Conservation (phyloP, 2,797 vertebrate genomes). For the Ptychadena robeensis region DNA sequence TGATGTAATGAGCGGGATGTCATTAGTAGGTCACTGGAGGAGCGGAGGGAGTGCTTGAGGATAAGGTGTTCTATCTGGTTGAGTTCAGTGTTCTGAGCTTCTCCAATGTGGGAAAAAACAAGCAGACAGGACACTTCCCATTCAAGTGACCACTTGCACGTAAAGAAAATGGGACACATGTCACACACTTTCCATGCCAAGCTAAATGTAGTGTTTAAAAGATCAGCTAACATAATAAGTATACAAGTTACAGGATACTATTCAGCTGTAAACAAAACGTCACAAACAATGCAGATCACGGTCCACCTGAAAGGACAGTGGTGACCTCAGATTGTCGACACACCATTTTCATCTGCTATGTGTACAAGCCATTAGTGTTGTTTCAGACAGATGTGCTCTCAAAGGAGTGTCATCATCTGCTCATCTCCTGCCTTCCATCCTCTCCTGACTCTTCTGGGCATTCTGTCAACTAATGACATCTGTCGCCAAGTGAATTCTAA, state of each 20-base stretch:
- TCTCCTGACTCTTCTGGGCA: conserved; percentile 24
- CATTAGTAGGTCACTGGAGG: no score
- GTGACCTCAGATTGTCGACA: not conserved
- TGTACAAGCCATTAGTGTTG: not conserved
- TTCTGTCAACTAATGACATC: conserved; percentile 36
- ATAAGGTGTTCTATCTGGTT: no score
- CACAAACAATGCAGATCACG: not conserved
- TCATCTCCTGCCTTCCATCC: conserved; percentile 8
- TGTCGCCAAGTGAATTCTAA: conserved; percentile 2
- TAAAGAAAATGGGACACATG: not conserved
- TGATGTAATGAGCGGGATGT: no score
- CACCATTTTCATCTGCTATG: not conserved
- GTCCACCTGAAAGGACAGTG: not conserved
- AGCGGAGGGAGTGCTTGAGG: no score
- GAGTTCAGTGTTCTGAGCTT: no score
- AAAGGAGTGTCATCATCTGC: not conserved
- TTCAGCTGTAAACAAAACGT: not conserved
- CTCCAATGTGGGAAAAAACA: no score
- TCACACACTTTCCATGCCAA: not conserved
- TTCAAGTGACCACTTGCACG: no score
- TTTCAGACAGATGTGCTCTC: conserved; percentile 1
- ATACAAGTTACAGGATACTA: not conserved
- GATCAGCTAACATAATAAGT: not conserved
- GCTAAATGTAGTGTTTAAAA: not conserved
- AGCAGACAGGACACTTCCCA: no score